These are phyloP conservation scores for Myzus persicae DNA, from an alignment of 1,140 invertebrate species.

Conservation along the genomic window DNA sequence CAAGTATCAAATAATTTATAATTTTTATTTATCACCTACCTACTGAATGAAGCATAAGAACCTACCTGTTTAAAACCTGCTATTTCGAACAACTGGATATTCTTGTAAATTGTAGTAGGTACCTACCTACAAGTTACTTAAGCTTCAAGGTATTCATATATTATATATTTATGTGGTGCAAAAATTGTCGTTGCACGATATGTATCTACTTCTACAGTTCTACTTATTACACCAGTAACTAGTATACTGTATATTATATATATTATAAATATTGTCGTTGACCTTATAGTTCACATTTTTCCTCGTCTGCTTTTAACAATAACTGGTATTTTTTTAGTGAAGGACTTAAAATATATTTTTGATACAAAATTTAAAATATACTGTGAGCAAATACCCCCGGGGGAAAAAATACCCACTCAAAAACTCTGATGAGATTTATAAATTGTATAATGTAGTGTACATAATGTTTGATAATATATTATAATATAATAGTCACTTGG, in stretches of 20 bases:
- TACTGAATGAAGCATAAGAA: too few relatives aligned
- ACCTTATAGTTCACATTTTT: not conserved
- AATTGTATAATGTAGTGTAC: too few relatives aligned
- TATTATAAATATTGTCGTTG: not conserved
- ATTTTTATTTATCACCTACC: not conserved
- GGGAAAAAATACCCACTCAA: not conserved
- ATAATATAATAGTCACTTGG: too few relatives aligned
- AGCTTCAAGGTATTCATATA: not conserved
- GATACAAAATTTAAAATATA: not conserved
- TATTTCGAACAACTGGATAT: not conserved
- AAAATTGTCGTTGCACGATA: not conserved
- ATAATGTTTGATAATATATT: too few relatives aligned
- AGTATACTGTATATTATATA: not conserved
- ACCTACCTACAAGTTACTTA: too few relatives aligned
- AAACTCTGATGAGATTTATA: not conserved
- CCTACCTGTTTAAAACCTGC: too few relatives aligned
- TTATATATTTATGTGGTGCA: too few relatives aligned
- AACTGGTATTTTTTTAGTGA: not conserved
- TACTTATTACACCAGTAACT: not conserved
- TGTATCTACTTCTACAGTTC: too few relatives aligned
- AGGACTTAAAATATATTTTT: not conserved
- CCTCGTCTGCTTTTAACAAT: not conserved
- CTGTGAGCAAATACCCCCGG: not conserved
- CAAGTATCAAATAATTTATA: not conserved
- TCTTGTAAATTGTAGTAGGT: too few relatives aligned